phyloP scores from a whole-genome alignment of 2,888 invertebrate species.

The Hyposoter dolosus region DNA sequence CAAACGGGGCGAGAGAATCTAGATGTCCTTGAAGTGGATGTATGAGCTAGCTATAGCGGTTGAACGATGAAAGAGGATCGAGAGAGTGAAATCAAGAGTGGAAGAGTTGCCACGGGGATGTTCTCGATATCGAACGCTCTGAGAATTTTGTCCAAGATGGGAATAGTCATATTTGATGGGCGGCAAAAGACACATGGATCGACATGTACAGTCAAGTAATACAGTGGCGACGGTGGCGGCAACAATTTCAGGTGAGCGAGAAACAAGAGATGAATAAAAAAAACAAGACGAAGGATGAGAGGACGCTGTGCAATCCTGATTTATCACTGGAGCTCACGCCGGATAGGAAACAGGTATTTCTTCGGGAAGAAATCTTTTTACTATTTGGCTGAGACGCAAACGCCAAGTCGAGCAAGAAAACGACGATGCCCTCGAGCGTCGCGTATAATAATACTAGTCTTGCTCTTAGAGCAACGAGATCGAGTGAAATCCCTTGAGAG shows the following conservation, averaged over 20 bases:
- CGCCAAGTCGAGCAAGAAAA: conserved; percentile 48
- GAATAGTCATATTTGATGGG: neutral
- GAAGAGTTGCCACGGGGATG: neutral
- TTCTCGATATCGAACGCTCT: conserved; percentile 1
- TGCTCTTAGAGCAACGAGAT: conserved; percentile 31
- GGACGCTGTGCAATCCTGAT: conserved; percentile 68
- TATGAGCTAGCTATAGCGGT: neutral
- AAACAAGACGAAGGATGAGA: conserved; percentile 23
- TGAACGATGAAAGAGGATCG: conserved; percentile 36
- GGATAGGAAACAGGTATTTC: conserved; percentile 75
- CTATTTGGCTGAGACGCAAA: conserved; percentile 41
- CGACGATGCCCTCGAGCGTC: conserved; percentile 32
- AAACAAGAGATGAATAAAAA: conserved; percentile 1
- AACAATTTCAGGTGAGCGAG: neutral
- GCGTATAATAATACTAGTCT: conserved; percentile 58
- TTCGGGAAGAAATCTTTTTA: conserved; percentile 67
- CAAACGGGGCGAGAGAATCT: conserved; percentile 8
- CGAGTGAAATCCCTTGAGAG: conserved; percentile 55
- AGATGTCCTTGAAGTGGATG: conserved; percentile 20
- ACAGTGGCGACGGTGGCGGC: conserved; percentile 3
- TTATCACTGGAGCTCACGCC: conserved; percentile 68
- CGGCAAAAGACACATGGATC: neutral
- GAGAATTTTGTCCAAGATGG: neutral
- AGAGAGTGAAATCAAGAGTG: conserved; percentile 2
- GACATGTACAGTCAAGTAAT: neutral